These are phyloP conservation scores for Ariopsis seemanni DNA, from an alignment of 2,113 vertebrate genomes.

Conservation along the genomic window DNA sequence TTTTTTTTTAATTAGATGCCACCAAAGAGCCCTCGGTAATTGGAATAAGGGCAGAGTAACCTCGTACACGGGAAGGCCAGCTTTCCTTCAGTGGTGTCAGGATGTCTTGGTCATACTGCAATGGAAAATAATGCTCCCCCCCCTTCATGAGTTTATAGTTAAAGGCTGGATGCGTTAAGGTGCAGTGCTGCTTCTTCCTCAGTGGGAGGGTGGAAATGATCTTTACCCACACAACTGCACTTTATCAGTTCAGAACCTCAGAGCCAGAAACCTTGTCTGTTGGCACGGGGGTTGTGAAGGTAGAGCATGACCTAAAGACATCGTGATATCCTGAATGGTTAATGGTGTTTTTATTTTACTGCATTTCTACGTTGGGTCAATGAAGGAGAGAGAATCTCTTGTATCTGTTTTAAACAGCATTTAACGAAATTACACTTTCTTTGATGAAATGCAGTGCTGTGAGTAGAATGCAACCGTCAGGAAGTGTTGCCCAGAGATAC, in stretches of 20 bases:
- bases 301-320: background rate
- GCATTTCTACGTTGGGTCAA: too few species aligned
- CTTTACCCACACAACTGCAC: background rate
- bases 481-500: background rate
- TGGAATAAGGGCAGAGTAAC: background rate
- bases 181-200: background rate
- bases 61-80: too few species aligned
- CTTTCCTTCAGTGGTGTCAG: background rate
- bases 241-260: slow-evolving; percentile 52
- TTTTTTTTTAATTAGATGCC: background rate
- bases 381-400: too few species aligned
- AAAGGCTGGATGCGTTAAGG: background rate
- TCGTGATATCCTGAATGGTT: background rate
- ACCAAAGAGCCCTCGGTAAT: background rate
- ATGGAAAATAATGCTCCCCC: background rate
- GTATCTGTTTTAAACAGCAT: too few species aligned
- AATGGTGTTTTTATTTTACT: too few species aligned
- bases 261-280: slow-evolving; percentile 39
- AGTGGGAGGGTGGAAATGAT: background rate
- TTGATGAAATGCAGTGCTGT: background rate
- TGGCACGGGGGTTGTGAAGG: background rate
- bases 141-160: background rate
- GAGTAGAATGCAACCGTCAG: background rate
- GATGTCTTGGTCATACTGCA: background rate
- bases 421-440: too few species aligned